phyloP scores from a whole-genome alignment of 2,888 invertebrate genomes.

The Hypercompe scribonia region DNA sequence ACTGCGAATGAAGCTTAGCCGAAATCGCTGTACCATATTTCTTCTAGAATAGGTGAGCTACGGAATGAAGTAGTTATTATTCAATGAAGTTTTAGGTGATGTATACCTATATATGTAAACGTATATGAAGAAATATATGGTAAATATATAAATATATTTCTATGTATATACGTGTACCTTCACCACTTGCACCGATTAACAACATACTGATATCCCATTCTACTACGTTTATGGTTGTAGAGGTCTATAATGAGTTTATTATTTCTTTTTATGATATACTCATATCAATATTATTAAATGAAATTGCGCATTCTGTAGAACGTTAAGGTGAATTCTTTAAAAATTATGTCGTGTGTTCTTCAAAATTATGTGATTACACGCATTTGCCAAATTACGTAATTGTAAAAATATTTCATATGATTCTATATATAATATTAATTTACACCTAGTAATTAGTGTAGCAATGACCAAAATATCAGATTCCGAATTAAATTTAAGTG shows the following conservation, averaged over 20 bases:
- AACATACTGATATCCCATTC: no score
- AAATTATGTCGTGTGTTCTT: neutral
- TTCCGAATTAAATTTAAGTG: constrained; percentile 30
- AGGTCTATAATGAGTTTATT: neutral
- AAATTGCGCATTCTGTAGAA: neutral
- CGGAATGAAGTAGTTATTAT: no score
- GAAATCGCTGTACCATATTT: no score
- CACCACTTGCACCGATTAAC: no score
- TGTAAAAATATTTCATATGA: constrained; percentile 33
- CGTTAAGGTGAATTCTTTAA: neutral
- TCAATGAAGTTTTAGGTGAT: no score
- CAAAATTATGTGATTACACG: neutral
- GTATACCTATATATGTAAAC: no score
- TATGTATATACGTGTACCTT: no score
- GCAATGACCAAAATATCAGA: neutral
- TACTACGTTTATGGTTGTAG: neutral
- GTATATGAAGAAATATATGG: no score
- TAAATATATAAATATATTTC: no score
- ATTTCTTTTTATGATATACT: neutral
- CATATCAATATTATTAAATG: no score
- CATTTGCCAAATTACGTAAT: constrained; percentile 27
- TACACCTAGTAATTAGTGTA: neutral
- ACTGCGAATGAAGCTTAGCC: neutral
- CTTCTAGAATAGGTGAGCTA: no score
- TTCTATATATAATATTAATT: constrained; percentile 7